These are phyloP conservation scores for Argyrosomus regius DNA, from an alignment of 2,797 vertebrate species.

Conservation along the genomic window DNA sequence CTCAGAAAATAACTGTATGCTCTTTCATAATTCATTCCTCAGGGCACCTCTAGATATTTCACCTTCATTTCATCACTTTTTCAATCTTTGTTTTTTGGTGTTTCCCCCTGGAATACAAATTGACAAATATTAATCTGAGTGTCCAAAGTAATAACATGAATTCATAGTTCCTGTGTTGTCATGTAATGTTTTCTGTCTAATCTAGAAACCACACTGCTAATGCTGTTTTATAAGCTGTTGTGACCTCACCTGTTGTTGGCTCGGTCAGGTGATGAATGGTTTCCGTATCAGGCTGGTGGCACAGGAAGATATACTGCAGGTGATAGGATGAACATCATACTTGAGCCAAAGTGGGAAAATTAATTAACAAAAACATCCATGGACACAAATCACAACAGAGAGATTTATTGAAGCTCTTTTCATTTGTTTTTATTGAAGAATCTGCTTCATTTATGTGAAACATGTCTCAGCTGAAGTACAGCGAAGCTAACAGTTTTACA, in stretches of 20 bases:
- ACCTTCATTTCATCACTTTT: constrained; percentile 58
- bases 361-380: constrained; percentile 59
- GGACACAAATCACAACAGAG: constrained; percentile 64
- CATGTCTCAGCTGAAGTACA: constrained; percentile 6
- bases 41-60: constrained; percentile 38
- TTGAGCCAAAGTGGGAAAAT: constrained; percentile 34
- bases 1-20: constrained; percentile 11
- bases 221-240: constrained; percentile 20
- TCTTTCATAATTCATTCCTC: constrained; percentile 42
- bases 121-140: constrained; percentile 42
- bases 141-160: constrained; percentile 22
- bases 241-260: constrained; percentile 41
- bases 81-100: constrained; percentile 12
- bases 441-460: constrained; percentile 27
- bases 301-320: constrained; percentile 41
- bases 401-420: constrained; percentile 38
- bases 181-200: background rate
- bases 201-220: background rate
- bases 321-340: constrained; percentile 39
- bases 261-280: constrained; percentile 52
- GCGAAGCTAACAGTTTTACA: background rate
- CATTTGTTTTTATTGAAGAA: constrained; percentile 15
- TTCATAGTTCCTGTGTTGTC: constrained; percentile 23
- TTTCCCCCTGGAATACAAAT: constrained; percentile 39
- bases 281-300: constrained; percentile 46